These are phyloP conservation scores for Gadus chalcogrammus DNA, from an alignment of 2,113 vertebrate species.

Conservation along the genomic window DNA sequence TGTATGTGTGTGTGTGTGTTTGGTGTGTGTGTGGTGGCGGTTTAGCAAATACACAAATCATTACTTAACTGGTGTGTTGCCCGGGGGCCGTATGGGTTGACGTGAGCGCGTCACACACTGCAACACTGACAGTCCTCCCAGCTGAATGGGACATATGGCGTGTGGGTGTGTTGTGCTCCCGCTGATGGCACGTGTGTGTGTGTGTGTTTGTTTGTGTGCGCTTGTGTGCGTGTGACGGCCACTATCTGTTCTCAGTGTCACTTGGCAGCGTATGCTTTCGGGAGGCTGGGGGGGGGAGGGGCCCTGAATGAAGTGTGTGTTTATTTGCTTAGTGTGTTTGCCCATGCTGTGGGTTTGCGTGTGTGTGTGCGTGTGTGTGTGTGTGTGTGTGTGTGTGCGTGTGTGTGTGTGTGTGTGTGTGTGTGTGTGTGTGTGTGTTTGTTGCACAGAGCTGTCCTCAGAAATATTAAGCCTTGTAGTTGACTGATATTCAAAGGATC, in stretches of 20 bases:
- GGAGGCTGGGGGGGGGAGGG: constrained; percentile 9
- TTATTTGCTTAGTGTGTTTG: constrained; percentile 19
- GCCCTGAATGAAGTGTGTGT: constrained; percentile 23
- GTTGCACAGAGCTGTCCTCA: not conserved
- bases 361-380: constrained; percentile 21
- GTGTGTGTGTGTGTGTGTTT: constrained; percentile 25
- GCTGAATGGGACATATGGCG: constrained; percentile 56
- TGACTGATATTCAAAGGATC: too few species aligned
- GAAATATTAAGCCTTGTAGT: too few species aligned
- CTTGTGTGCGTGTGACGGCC: constrained; percentile 27
- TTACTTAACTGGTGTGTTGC: constrained; percentile 41
- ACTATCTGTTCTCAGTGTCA: constrained; percentile 37
- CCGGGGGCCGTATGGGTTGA: constrained; percentile 55
- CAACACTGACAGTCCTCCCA: constrained; percentile 46
- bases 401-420: constrained; percentile 13
- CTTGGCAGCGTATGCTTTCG: constrained; percentile 15
- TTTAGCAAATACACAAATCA: constrained; percentile 34
- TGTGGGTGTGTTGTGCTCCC: constrained; percentile 53
- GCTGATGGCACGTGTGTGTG: constrained; percentile 10
- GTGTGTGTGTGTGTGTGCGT: constrained; percentile 25
- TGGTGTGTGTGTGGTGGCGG: constrained; percentile 20
- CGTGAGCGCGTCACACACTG: constrained; percentile 47
- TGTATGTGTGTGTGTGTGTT: constrained; percentile 18
- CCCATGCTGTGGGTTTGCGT: not conserved
- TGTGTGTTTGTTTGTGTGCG: not conserved